These are phyloP conservation scores for Acyrthosiphon pisum DNA, from an alignment of 1,140 invertebrate genomes.

Conservation along the genomic window DNA sequence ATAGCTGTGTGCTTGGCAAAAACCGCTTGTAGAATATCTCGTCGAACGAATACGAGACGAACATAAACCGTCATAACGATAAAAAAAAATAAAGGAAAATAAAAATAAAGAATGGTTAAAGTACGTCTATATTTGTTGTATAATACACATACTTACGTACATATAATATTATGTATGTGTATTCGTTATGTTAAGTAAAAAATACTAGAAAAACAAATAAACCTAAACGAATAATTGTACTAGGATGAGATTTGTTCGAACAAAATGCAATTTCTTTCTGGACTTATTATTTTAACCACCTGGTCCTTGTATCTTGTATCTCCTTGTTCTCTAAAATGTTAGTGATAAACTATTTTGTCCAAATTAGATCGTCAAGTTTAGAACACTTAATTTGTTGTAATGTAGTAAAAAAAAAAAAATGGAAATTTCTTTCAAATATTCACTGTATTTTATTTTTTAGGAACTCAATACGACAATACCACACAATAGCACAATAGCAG, in stretches of 20 bases:
- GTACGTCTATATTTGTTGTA: neutral
- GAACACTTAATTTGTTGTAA: neutral
- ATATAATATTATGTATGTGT: neutral
- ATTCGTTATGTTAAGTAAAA: neutral
- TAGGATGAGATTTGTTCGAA: neutral
- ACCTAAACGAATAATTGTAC: neutral
- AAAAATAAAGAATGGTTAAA: neutral
- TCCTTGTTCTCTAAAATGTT: neutral
- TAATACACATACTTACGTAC: neutral
- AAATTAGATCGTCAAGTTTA: neutral
- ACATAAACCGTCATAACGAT: neutral
- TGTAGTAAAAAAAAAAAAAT: neutral
- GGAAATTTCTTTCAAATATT: neutral
- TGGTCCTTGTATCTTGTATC: neutral
- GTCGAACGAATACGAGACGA: neutral
- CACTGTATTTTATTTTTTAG: constrained; percentile 7
- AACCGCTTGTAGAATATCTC: neutral
- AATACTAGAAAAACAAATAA: neutral
- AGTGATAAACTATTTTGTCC: neutral
- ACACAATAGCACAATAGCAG: constrained; percentile 43
- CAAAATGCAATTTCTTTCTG: neutral
- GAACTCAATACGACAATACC: constrained; percentile 43
- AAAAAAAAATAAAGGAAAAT: neutral
- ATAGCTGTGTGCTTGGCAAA: neutral
- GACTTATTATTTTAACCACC: neutral